Percentiles rank a stretch among this genome's conserved stretches.
Evolutionary conservation across 2,113 vertebrate species (phyloP).

Genomic region (Pterocles orientalis): DNA sequence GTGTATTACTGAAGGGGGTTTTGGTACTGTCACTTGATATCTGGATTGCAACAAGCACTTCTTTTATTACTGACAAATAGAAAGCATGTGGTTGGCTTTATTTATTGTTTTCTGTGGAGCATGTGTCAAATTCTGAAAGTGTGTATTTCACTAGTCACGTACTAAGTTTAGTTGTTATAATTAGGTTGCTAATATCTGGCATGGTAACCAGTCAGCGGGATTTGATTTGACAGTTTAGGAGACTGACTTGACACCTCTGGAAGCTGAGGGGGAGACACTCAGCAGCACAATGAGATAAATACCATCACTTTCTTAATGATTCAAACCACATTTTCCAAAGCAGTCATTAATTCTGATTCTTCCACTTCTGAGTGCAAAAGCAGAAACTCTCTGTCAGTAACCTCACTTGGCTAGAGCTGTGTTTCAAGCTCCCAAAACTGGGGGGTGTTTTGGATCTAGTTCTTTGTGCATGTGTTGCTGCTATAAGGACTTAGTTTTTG

Average conservation of each 20-base stretch:
- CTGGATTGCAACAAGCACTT: conserved; percentile 34
- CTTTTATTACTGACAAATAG: conserved; percentile 55
- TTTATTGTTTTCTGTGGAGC: conserved; percentile 52
- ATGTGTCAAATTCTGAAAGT: conserved; percentile 26
- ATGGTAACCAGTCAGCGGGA: not conserved
- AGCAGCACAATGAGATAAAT: not conserved
- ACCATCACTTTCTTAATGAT: not conserved
- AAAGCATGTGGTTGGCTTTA: conserved; percentile 52
- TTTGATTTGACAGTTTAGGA: conserved; percentile 24
- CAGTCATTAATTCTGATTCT: not conserved
- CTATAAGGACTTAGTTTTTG: not conserved
- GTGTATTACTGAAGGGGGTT: not conserved
- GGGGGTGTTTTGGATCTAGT: not conserved
- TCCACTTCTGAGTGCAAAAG: not conserved
- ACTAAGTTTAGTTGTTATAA: conserved; percentile 6
- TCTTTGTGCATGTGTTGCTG: not conserved
- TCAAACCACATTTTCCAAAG: not conserved
- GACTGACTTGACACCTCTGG: not conserved
- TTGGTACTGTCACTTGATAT: conserved; percentile 38
- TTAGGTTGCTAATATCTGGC: conserved; percentile 23
- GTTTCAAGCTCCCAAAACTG: not conserved
- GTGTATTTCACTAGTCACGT: conserved; percentile 9
- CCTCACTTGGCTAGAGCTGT: not conserved
- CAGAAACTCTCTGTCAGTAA: not conserved
- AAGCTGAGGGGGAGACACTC: not conserved